A percentile compares a stretch with the other conserved stretches of the same genome.
phyloP scores from a whole-genome alignment of 2,113 vertebrate genomes.

The Steatornis caripensis region DNA sequence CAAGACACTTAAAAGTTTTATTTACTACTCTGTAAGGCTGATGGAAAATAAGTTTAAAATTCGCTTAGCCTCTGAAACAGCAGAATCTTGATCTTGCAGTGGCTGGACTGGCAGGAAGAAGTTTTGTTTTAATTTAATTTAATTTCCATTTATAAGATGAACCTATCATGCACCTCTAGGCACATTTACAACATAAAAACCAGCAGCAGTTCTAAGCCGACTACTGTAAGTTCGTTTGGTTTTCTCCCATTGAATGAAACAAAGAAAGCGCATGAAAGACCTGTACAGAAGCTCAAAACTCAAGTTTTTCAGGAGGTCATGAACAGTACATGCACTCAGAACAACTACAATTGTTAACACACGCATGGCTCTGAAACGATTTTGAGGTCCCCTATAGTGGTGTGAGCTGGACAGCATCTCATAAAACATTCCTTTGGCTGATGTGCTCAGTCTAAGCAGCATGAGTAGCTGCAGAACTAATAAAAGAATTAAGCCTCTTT shows the following conservation, averaged over 20 bases:
- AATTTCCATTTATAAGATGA: constrained; percentile 64
- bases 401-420: not conserved
- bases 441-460: not conserved
- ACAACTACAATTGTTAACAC: not conserved
- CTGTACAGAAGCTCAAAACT: not conserved
- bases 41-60: constrained; percentile 36
- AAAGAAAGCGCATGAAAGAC: not conserved
- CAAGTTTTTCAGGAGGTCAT: not conserved
- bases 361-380: not conserved
- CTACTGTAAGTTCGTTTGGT: not conserved
- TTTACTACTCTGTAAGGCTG: constrained; percentile 1
- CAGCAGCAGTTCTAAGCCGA: not conserved
- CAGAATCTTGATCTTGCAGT: constrained; percentile 39
- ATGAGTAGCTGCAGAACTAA: not conserved
- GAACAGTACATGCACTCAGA: not conserved
- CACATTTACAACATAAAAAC: constrained; percentile 5
- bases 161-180: constrained; percentile 56
- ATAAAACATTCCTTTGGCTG: not conserved
- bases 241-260: not conserved
- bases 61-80: not conserved
- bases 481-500: not conserved
- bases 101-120: constrained; percentile 56
- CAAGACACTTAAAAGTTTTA: not conserved
- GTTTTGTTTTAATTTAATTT: constrained; percentile 61
- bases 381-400: not conserved